Evolutionary conservation across 2,888 invertebrate genomes (phyloP), one percentile per base, ranked within the genome.

Genomic region (Ochlodes sylvanus): DNA sequence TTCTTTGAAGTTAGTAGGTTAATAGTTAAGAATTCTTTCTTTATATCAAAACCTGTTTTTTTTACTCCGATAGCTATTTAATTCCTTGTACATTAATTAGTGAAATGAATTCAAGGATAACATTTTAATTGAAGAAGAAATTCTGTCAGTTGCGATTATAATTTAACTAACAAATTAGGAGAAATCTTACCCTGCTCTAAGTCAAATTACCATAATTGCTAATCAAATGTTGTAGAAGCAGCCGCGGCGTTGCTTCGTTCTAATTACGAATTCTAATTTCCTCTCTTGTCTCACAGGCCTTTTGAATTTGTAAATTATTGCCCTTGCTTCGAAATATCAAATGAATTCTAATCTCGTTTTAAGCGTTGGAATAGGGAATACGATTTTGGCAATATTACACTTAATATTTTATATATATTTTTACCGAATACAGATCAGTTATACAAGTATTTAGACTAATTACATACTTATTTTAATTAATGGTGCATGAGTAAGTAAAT

Each of bases 261-360:
- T 92, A 92, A 92, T 93, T 93, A 92, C 87, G 90, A 92, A 92
- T 92, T 91, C 91, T 92, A 92, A 93, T 92, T 90, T 84, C 83
- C 89, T 88, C 89, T 88, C 92, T 92, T 92, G 92, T 92, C 89
- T 86, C 88, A 85, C 87, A 86, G 87, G 87, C 86, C 89, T 88
- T 91, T 92, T 92, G 92, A 92, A 92, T 92, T 91, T 88, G 83
- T 89, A 90, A 92, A 90, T 90, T 88, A 90, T 88, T 88, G 86
- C 85, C 82, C 81, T 81, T 80, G 79, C 84, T 83, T 81, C 77
- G 78, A 79, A 84, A 85, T 84, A 87, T 85, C 86, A 84, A 87
- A 88, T 89, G 81, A 87, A 87, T 90, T 82, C 74, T 72, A 71
- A 72, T 72, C 41, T 64, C 63, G 60, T 61, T 65, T 63, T 44